Percentiles rank a stretch among this genome's conserved stretches.
Conservation (phyloP, 1,140 invertebrate species). For the Calosoma granatense region DNA sequence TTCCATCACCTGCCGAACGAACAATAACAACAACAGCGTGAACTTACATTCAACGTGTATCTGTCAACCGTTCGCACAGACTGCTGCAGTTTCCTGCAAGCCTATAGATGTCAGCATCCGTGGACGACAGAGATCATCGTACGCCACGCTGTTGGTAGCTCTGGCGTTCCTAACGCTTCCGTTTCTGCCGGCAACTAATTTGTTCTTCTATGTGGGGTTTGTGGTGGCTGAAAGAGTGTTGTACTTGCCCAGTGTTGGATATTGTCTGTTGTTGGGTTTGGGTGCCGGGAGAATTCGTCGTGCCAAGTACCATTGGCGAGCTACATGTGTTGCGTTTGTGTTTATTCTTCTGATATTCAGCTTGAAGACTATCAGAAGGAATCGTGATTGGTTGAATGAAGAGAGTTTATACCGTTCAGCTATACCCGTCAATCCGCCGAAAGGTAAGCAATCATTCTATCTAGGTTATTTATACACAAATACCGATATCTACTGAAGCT, state of each 20-base stretch:
- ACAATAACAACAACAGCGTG: conserved; percentile 44
- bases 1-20: conserved; percentile 39
- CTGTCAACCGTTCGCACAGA: conserved; percentile 12
- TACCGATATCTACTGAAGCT: neutral
- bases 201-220: conserved; percentile 93
- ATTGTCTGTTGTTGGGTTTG: conserved; percentile 77
- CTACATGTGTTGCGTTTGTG: conserved; percentile 41
- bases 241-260: conserved; percentile 92
- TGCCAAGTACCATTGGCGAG: conserved; percentile 26
- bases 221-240: conserved; percentile 92
- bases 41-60: conserved; percentile 21
- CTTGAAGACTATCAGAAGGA: conserved; percentile 67
- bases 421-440: conserved; percentile 88
- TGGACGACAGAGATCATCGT: conserved; percentile 32
- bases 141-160: conserved; percentile 46
- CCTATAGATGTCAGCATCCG: neutral
- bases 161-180: conserved; percentile 75
- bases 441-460: conserved; percentile 58
- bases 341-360: conserved; percentile 60
- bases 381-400: conserved; percentile 86
- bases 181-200: conserved; percentile 88
- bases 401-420: conserved; percentile 88
- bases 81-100: conserved; percentile 5
- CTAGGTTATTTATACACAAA: neutral
- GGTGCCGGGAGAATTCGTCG: conserved; percentile 47